Percentiles rank a stretch among this genome's conserved stretches.
These are phyloP conservation scores for Allygus modestus DNA, from an alignment of 2,888 invertebrate species.

Conservation along the genomic window DNA sequence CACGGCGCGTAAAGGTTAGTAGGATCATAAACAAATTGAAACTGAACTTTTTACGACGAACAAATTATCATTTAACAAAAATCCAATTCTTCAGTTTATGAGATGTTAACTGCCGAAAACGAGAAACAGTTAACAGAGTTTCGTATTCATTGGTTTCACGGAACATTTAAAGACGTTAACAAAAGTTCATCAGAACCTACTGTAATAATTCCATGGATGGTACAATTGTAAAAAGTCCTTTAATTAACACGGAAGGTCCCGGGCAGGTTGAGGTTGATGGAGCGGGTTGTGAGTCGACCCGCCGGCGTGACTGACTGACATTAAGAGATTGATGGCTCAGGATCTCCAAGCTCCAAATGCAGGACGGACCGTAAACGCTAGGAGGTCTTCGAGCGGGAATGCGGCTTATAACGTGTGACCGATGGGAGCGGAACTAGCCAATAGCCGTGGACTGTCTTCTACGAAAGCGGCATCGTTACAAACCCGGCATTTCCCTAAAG, in stretches of 20 bases:
- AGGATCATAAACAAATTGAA: too few species aligned
- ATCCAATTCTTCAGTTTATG: too few species aligned
- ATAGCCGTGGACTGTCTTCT: neutral
- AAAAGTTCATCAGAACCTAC: neutral
- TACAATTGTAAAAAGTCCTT: neutral
- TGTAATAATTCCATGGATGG: neutral
- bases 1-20: too few species aligned
- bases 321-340: neutral
- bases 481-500: conserved; percentile 10
- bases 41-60: too few species aligned
- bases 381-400: too few species aligned
- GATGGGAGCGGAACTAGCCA: conserved; percentile 21
- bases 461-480: neutral
- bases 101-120: too few species aligned
- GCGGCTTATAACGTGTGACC: neutral
- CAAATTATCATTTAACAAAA: too few species aligned
- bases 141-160: too few species aligned
- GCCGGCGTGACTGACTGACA: conserved; percentile 7
- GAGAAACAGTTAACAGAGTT: too few species aligned
- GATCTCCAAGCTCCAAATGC: neutral
- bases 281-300: neutral
- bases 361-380: conserved; percentile 3
- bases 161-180: too few species aligned
- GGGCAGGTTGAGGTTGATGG: neutral
- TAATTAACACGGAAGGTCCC: neutral